Conservation (phyloP, 2,888 invertebrate genomes). For the Homarus gammarus region DNA sequence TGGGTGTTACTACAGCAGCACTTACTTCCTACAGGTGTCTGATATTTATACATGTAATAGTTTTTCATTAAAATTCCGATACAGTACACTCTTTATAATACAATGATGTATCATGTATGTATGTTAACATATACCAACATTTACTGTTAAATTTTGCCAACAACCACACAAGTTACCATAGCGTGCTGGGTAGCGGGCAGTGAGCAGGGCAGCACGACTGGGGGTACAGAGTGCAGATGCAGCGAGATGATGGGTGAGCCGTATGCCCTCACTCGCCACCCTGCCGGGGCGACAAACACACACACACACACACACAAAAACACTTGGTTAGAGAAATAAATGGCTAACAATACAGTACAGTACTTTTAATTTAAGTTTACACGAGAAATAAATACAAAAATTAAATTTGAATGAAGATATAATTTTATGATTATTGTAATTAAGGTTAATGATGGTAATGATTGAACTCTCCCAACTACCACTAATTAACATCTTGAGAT, state of each 20-base stretch:
- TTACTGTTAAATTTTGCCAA: neutral
- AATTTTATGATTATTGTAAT: neutral
- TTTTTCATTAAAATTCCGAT: no score
- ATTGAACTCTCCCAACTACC: neutral
- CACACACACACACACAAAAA: neutral
- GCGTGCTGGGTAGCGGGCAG: constrained; percentile 79
- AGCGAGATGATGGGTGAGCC: constrained; percentile 81
- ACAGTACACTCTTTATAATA: neutral
- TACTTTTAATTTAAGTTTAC: neutral
- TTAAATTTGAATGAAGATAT: neutral
- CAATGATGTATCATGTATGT: neutral
- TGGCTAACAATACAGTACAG: neutral
- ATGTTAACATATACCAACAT: neutral
- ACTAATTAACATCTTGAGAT: neutral
- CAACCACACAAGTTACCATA: neutral
- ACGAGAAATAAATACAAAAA: neutral
- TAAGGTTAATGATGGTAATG: neutral
- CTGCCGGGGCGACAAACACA: no score
- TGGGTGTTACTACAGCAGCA: no score
- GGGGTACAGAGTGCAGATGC: constrained; percentile 80
- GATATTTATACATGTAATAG: no score
- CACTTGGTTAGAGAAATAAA: neutral
- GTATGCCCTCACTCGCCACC: constrained; percentile 78
- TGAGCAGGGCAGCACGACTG: constrained; percentile 81
- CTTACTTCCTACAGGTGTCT: no score